These are phyloP conservation scores for Drosophila melanica DNA, from an alignment of 1,140 invertebrate genomes.

Conservation along the genomic window DNA sequence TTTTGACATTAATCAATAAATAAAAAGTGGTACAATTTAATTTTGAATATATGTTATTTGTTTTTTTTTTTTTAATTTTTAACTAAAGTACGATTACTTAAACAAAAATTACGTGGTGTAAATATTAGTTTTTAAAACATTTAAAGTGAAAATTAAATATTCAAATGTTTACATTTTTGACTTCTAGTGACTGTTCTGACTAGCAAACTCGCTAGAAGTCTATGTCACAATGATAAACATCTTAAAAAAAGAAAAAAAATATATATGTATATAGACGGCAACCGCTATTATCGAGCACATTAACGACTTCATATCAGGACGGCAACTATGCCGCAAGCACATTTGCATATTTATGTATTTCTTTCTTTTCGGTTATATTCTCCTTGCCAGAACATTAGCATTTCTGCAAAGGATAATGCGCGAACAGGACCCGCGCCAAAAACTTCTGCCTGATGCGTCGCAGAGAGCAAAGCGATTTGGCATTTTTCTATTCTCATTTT, in stretches of 20 bases:
- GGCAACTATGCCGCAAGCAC: slow-evolving; percentile 67
- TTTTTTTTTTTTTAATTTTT: too few species aligned
- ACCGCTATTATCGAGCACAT: slow-evolving; percentile 64
- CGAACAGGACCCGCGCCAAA: slow-evolving; percentile 9
- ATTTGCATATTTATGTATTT: slow-evolving; percentile 77
- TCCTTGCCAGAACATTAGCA: slow-evolving; percentile 68
- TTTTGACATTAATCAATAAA: too few species aligned
- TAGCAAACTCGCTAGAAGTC: neutral
- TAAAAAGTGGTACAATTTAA: too few species aligned
- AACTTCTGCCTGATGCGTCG: slow-evolving; percentile 17
- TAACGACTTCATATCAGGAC: slow-evolving; percentile 74
- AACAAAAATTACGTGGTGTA: too few species aligned
- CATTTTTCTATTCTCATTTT: slow-evolving; percentile 65
- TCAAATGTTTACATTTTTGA: too few species aligned
- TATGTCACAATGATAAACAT: neutral
- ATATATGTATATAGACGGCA: neutral
- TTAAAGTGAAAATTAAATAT: too few species aligned
- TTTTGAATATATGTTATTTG: too few species aligned
- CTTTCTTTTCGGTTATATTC: slow-evolving; percentile 57
- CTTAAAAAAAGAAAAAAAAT: slow-evolving; percentile 12
- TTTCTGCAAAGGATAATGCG: slow-evolving; percentile 74
- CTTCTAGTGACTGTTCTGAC: too few species aligned
- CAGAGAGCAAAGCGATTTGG: slow-evolving; percentile 46
- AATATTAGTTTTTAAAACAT: too few species aligned
- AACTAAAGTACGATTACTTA: too few species aligned